Percentiles rank a stretch among this genome's conserved stretches.
phyloP scores from a whole-genome alignment of 2,888 invertebrate species.

The Mythimna albipuncta region DNA sequence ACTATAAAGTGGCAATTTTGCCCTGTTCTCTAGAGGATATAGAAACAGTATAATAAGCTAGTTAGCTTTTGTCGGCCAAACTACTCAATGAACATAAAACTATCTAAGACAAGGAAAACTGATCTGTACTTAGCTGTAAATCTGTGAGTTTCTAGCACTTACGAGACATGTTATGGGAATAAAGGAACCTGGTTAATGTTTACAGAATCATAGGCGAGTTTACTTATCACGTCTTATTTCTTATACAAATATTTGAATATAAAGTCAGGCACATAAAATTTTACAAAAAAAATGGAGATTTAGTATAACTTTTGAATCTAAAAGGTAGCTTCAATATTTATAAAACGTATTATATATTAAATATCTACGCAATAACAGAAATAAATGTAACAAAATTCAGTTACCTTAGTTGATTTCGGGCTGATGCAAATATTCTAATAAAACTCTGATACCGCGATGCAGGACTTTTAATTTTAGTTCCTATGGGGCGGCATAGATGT shows the following conservation, averaged over 20 bases:
- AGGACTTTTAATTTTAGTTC: no score
- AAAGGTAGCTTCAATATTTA: background rate
- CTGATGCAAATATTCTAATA: no score
- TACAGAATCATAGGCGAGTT: background rate
- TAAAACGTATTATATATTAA: no score
- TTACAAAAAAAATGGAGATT: background rate
- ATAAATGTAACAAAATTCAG: no score
- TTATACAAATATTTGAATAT: background rate
- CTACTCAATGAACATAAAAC: constrained; percentile 28
- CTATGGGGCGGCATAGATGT: no score
- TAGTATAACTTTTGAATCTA: no score
- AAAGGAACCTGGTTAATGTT: constrained; percentile 4
- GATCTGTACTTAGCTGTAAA: constrained; percentile 24
- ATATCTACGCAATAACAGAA: no score
- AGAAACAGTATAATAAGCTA: constrained; percentile 11
- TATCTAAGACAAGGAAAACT: constrained; percentile 19
- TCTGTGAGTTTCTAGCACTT: constrained; percentile 13
- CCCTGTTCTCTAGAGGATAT: background rate
- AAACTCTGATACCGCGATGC: no score
- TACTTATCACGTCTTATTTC: background rate
- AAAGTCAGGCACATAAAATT: background rate
- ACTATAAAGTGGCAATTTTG: background rate
- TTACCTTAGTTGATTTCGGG: no score
- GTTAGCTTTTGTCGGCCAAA: background rate
- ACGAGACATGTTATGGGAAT: constrained; percentile 8